A percentile compares a stretch with the other conserved stretches of the same genome.
Evolutionary conservation across 2,113 vertebrate genomes (phyloP).

Genomic region (Malurus melanocephalus): DNA sequence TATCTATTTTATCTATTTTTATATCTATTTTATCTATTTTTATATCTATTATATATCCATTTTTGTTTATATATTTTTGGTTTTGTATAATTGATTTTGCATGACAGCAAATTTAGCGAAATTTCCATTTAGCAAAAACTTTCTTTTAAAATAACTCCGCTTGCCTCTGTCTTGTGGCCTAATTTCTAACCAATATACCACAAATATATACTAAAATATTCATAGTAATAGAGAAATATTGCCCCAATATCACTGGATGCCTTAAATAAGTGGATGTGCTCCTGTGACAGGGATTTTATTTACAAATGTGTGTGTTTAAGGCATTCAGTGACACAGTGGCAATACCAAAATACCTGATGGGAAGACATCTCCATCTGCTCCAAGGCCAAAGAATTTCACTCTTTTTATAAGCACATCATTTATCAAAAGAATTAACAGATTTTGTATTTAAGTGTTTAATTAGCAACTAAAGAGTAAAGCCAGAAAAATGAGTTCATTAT

Average conservation of each 20-base stretch:
- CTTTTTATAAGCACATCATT: background rate
- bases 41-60: no score
- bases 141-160: background rate
- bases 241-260: background rate
- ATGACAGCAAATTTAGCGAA: no score
- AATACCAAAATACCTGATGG: background rate
- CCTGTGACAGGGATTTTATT: no score
- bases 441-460: constrained; percentile 10
- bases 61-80: background rate
- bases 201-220: background rate
- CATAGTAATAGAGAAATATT: background rate
- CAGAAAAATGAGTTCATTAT: constrained; percentile 40
- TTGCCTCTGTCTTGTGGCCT: background rate
- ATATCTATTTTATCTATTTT: no score
- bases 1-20: background rate
- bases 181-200: background rate
- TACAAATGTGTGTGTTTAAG: no score
- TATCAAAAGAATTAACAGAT: background rate
- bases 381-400: background rate
- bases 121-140: background rate
- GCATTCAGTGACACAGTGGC: no score
- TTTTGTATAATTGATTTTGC: background rate
- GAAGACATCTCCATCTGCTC: background rate
- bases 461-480: constrained; percentile 6
- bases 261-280: background rate